Conservation (phyloP, 2,888 invertebrate genomes). For the Polia nebulosa region DNA sequence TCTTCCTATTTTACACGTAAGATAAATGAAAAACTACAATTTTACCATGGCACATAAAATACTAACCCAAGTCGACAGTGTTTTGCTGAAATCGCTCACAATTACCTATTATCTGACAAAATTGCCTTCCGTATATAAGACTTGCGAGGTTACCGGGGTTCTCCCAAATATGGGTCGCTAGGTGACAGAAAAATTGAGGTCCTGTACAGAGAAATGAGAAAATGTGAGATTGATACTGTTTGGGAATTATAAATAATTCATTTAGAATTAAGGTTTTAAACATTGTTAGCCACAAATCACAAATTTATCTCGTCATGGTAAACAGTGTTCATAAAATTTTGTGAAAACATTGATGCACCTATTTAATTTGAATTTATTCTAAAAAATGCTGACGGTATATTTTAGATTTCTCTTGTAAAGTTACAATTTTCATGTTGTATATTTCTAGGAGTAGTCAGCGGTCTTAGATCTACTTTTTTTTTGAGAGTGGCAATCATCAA, state of each 20-base stretch:
- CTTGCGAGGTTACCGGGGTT: constrained; percentile 43
- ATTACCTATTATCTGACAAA: constrained; percentile 62
- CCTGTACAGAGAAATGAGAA: background rate
- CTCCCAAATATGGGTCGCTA: constrained; percentile 41
- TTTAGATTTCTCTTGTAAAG: too few relatives aligned
- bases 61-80: constrained; percentile 33
- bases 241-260: background rate
- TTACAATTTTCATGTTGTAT: too few relatives aligned
- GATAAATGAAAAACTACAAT: constrained; percentile 25
- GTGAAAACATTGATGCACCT: too few relatives aligned
- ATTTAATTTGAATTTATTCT: too few relatives aligned
- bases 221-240: constrained; percentile 1
- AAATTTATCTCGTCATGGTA: too few relatives aligned
- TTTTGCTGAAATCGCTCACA: constrained; percentile 53
- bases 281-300: too few relatives aligned
- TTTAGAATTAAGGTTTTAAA: background rate
- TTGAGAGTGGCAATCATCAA: background rate
- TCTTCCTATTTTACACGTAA: too few relatives aligned
- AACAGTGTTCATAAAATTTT: too few relatives aligned
- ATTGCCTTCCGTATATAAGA: constrained; percentile 60
- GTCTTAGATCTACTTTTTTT: too few relatives aligned
- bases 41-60: constrained; percentile 18
- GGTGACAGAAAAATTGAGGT: constrained; percentile 10
- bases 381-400: too few relatives aligned
- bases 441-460: too few relatives aligned